Percentiles rank a stretch among this genome's conserved stretches.
Conservation (phyloP, 2,797 vertebrate genomes). For the Hoplostethus mediterraneus region DNA sequence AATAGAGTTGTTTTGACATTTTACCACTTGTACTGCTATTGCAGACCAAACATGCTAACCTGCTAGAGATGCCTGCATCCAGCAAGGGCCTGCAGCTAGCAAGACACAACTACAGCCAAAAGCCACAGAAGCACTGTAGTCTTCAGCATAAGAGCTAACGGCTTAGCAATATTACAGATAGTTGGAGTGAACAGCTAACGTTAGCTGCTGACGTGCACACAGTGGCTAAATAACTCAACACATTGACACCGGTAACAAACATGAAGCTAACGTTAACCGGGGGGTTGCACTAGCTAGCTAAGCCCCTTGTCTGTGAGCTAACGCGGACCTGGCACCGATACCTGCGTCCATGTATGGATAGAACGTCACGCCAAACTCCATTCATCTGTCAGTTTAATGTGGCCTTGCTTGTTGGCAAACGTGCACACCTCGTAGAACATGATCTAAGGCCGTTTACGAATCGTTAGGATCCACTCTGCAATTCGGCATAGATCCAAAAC, state of each 20-base stretch:
- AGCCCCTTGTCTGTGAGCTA: constrained; percentile 47
- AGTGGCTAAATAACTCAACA: not conserved
- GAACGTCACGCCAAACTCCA: not conserved
- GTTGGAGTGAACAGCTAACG: not conserved
- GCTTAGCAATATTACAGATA: not conserved
- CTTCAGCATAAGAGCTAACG: constrained; percentile 4
- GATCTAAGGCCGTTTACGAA: too few relatives aligned
- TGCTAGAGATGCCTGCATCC: constrained; percentile 9
- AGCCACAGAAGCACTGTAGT: not conserved
- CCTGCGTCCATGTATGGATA: not conserved
- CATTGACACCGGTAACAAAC: not conserved
- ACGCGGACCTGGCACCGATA: constrained; percentile 28
- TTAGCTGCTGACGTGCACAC: not conserved
- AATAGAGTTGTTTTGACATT: not conserved
- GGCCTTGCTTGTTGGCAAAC: not conserved
- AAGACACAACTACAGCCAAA: constrained; percentile 15
- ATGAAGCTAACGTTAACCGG: not conserved
- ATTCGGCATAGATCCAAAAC: constrained; percentile 12
- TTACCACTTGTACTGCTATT: not conserved
- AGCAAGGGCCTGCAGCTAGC: constrained; percentile 65
- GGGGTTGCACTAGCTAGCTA: constrained; percentile 14
- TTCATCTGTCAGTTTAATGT: not conserved
- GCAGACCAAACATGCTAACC: not conserved
- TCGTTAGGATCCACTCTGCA: not conserved
- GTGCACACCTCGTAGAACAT: too few relatives aligned